Evolutionary conservation across 1,140 invertebrate genomes (phyloP).

Genomic region (Cherax quadricarinatus): DNA sequence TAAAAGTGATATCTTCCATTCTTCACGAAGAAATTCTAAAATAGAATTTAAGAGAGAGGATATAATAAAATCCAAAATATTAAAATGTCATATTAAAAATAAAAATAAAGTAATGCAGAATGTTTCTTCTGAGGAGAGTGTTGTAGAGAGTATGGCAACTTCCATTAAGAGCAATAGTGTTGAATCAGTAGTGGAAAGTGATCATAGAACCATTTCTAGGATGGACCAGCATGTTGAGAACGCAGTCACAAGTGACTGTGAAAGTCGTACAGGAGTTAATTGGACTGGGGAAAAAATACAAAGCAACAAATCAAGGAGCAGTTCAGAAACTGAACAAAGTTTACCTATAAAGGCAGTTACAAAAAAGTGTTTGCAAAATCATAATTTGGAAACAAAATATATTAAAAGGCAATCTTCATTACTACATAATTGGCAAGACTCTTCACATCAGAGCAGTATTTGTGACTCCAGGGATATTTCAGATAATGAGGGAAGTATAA

Average conservation of each 20-base stretch:
- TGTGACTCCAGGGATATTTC: neutral
- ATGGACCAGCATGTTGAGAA: neutral
- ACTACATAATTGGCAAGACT: neutral
- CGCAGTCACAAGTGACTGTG: neutral
- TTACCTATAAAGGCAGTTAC: neutral
- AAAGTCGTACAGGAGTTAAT: neutral
- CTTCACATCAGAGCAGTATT: neutral
- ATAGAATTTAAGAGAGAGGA: slow-evolving; percentile 25
- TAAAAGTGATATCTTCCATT: slow-evolving; percentile 25
- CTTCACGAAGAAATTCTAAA: slow-evolving; percentile 22
- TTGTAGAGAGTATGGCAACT: neutral
- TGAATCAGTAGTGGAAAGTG: neutral
- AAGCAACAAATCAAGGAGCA: neutral
- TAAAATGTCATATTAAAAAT: neutral
- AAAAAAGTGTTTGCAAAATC: neutral
- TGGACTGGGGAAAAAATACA: neutral
- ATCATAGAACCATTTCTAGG: neutral
- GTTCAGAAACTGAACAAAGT: neutral
- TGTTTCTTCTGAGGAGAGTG: neutral
- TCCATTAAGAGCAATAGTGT: neutral
- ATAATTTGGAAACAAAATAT: neutral
- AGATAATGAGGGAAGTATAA: neutral
- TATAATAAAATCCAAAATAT: neutral
- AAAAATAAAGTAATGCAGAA: neutral
- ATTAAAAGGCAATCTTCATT: neutral